These are phyloP conservation scores for Cirrhinus molitorella DNA, from an alignment of 2,797 vertebrate genomes.

Conservation along the genomic window DNA sequence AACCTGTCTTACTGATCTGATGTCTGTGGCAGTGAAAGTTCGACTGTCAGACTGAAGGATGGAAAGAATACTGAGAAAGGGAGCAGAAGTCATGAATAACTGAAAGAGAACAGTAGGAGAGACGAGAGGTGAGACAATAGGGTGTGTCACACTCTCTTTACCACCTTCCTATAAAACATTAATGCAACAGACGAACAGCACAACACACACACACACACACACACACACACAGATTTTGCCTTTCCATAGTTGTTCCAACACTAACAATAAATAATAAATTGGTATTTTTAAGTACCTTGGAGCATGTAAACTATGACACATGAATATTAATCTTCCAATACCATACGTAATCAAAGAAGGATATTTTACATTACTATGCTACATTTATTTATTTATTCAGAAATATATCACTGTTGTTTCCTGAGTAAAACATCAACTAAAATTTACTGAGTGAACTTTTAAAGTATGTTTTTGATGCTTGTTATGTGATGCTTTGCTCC, in stretches of 20 bases:
- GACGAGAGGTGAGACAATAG: conserved; percentile 74
- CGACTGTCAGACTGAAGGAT: conserved; percentile 5
- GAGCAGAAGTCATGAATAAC: conserved; percentile 72
- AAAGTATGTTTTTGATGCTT: background rate
- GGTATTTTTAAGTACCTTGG: background rate
- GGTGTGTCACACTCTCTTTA: conserved; percentile 61
- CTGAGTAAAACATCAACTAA: background rate
- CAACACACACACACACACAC: conserved; percentile 1
- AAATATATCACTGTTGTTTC: background rate
- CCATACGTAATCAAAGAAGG: background rate
- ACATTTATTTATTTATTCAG: background rate
- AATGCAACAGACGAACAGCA: conserved; percentile 22
- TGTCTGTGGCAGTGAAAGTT: background rate
- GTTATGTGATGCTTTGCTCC: background rate
- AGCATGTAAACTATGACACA: background rate
- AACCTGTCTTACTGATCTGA: background rate
- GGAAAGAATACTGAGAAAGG: conserved; percentile 64
- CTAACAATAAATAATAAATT: background rate
- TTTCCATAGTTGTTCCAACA: background rate
- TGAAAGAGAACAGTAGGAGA: conserved; percentile 37
- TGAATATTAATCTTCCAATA: background rate
- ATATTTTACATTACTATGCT: background rate
- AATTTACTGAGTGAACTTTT: background rate
- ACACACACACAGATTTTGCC: background rate
- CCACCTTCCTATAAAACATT: conserved; percentile 55